Evolutionary conservation across 2,888 invertebrate genomes (phyloP).

Genomic region (Hedya salicella): DNA sequence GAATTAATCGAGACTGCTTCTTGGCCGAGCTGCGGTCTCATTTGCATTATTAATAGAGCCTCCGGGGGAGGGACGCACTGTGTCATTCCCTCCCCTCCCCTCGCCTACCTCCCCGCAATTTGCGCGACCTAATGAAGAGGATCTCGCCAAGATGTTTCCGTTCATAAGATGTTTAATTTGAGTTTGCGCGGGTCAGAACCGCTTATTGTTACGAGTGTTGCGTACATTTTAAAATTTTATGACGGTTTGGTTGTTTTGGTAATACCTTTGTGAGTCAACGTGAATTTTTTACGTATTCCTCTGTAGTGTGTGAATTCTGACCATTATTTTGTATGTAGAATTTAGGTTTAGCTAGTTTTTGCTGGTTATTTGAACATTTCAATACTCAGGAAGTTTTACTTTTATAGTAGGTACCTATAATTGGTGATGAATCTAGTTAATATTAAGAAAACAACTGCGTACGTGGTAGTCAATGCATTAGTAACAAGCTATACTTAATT

Average conservation of each 20-base stretch:
- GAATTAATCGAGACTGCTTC: slow-evolving; percentile 84
- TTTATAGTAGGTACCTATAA: too few species aligned
- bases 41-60: slow-evolving; percentile 85
- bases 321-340: background rate
- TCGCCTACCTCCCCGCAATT: slow-evolving; percentile 74
- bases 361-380: too few species aligned
- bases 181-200: slow-evolving; percentile 80
- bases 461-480: too few species aligned
- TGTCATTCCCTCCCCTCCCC: slow-evolving; percentile 75
- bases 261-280: background rate
- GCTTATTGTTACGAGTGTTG: slow-evolving; percentile 82
- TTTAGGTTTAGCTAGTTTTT: background rate
- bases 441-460: too few species aligned
- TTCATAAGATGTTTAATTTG: slow-evolving; percentile 84
- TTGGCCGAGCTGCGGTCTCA: slow-evolving; percentile 84
- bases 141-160: slow-evolving; percentile 82
- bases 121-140: slow-evolving; percentile 84
- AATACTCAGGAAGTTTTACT: too few species aligned
- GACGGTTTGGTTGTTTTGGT: background rate
- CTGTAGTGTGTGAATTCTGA: background rate
- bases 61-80: slow-evolving; percentile 61
- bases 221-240: slow-evolving; percentile 48
- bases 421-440: too few species aligned
- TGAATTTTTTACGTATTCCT: background rate
- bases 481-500: too few species aligned